These are phyloP conservation scores for Bradysia coprophila DNA, from an alignment of 1,140 invertebrate species.

Conservation along the genomic window DNA sequence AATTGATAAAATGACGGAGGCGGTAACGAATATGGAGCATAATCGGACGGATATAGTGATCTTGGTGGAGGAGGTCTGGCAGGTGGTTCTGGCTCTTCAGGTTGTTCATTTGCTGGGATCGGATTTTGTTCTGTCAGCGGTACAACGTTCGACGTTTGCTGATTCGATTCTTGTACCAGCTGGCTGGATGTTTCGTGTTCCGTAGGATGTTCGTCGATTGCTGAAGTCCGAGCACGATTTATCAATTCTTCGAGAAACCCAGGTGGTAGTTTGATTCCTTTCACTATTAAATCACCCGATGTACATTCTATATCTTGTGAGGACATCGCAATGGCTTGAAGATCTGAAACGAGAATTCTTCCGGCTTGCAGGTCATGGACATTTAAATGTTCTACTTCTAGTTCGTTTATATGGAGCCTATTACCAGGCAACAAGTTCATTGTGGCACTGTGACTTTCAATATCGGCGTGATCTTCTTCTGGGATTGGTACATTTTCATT, in stretches of 20 bases:
- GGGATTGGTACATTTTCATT: conserved; percentile 5
- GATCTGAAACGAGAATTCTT: conserved; percentile 58
- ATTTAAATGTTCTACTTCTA: conserved; percentile 54
- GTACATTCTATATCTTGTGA: conserved; percentile 32
- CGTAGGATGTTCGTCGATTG: conserved; percentile 11
- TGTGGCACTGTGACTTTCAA: conserved; percentile 3
- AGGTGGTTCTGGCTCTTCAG: conserved; percentile 19
- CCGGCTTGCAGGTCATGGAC: conserved; percentile 56
- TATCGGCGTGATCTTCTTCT: conserved; percentile 10
- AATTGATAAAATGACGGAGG: conserved; percentile 25
- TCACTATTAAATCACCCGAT: conserved; percentile 38
- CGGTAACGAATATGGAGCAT: conserved; percentile 28
- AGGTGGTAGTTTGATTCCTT: conserved; percentile 41
- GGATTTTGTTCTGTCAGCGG: conserved; percentile 7
- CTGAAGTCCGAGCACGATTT: conserved; percentile 14
- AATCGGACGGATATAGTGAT: conserved; percentile 28
- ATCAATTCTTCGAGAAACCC: conserved; percentile 40
- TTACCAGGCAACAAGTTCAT: too few species aligned
- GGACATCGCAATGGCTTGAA: conserved; percentile 44
- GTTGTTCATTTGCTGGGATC: conserved; percentile 12
- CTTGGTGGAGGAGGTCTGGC: conserved; percentile 34
- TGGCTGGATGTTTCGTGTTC: conserved; percentile 12
- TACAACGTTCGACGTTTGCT: conserved; percentile 3
- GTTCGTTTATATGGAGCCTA: conserved; percentile 44
- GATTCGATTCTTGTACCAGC: conserved; percentile 15